Evolutionary conservation across 2,113 vertebrate species (phyloP).

Genomic region (Lutjanus erythropterus): DNA sequence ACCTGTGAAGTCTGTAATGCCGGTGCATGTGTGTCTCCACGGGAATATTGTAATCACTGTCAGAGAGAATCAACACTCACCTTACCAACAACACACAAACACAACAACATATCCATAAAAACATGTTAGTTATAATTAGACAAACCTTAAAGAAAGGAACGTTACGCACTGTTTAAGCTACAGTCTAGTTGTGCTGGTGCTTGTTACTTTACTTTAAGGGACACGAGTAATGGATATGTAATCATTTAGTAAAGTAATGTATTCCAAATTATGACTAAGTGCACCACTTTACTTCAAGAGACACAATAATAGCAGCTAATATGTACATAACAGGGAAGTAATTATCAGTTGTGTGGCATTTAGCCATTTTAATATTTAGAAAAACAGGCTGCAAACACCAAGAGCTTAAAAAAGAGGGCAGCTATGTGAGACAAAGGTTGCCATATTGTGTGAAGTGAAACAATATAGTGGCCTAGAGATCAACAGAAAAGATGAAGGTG

Average conservation of each 20-base stretch:
- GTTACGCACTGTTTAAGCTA: too few relatives aligned
- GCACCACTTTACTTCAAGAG: neutral
- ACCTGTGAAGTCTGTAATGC: constrained; percentile 52
- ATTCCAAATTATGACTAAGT: neutral
- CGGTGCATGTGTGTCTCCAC: constrained; percentile 25
- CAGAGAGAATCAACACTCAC: constrained; percentile 49
- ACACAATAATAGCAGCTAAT: constrained; percentile 16
- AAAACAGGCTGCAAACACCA: neutral
- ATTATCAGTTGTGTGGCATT: constrained; percentile 4
- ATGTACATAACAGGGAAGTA: neutral
- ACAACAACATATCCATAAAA: neutral
- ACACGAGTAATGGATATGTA: neutral
- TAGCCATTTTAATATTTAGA: neutral
- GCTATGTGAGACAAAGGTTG: neutral
- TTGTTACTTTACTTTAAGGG: constrained; percentile 2
- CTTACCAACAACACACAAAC: constrained; percentile 18
- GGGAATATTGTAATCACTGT: constrained; percentile 34
- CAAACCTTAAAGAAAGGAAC: constrained; percentile 36
- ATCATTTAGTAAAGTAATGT: constrained; percentile 2
- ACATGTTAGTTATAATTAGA: neutral
- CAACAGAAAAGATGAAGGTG: neutral
- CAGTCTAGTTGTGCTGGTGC: neutral
- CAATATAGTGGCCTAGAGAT: neutral
- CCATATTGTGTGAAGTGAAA: neutral
- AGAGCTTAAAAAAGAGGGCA: neutral